Evolutionary conservation across 2,888 invertebrate species (phyloP).

Genomic region (Crematogaster levior): DNA sequence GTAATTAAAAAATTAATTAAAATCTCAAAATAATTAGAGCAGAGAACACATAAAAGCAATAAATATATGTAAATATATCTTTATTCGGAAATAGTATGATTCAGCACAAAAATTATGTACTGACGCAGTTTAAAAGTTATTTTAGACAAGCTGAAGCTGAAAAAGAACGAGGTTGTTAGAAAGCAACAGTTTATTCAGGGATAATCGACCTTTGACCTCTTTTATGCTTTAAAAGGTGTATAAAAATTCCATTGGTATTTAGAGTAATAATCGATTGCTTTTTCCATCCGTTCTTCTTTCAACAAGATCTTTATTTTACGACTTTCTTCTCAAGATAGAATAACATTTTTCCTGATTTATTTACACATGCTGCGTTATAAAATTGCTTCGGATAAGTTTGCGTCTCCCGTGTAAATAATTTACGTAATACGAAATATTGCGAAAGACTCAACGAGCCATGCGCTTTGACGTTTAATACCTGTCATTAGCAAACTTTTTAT

Average conservation of each 20-base stretch:
- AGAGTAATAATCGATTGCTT: conserved; percentile 27
- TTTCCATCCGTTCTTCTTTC: background rate
- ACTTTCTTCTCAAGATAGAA: background rate
- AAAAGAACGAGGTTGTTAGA: background rate
- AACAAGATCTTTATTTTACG: conserved; percentile 4
- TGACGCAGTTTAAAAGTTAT: background rate
- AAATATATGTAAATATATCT: background rate
- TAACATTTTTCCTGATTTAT: background rate
- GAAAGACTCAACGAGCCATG: conserved; percentile 31
- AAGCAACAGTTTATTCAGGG: conserved; percentile 15
- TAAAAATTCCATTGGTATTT: conserved; percentile 28
- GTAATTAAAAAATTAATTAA: background rate
- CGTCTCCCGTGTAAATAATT: conserved; percentile 32
- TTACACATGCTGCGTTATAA: background rate
- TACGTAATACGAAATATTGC: conserved; percentile 32
- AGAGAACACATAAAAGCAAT: background rate
- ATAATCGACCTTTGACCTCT: conserved; percentile 39
- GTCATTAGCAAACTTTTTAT: background rate
- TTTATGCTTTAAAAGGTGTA: background rate
- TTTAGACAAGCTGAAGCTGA: background rate
- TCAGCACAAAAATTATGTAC: background rate
- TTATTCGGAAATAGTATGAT: background rate
- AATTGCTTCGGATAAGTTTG: background rate
- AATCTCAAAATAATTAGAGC: background rate
- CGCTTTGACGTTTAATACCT: background rate